Base-by-base conservation (phyloP, 2,797 vertebrate species). In the Centropyge bicolor region DNA sequence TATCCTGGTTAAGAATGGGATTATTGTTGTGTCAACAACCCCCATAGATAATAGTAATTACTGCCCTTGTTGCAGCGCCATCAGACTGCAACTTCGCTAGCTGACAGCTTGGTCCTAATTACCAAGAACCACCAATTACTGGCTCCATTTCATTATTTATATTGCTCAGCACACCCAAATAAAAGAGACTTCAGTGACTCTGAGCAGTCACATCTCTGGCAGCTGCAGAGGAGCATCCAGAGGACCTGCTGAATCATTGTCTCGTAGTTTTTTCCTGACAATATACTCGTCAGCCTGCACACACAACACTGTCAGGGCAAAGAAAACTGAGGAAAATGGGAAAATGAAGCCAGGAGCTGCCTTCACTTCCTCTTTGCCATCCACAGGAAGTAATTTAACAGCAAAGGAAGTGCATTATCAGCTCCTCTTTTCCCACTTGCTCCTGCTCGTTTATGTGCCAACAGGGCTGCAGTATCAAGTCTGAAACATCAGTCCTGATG, bases 91-190 rank as follows among this genome's bases (percentile, higher is more conserved):
- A 93, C 91, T 90, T 88, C 64, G 71, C 92, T 90, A 78, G 90
- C 91, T 94, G 94, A 95, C 95, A 95, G 93, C 91, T 91, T 92
- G 91, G 91, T 93, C 92, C 92, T 94, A 95, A 96, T 95, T 95
- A 95, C 93, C 90, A 90, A 93, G 92, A 95, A 93, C 93, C 89
- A 91, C 91, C 92, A 94, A 95, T 95, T 95, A 95, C 87, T 89
- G 89, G 92, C 92, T 93, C 89, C 88, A 90, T 93, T 95, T 93
- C 91, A 93, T 95, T 95, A 95, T 95, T 94, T 95, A 94, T 94
- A 93, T 93, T 86, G 85, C 87, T 86, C 64, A 84, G 88, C 87
- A 91, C 81, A 91, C 78, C 82, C 88, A 94, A 93, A 94, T 91
- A 93, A 93, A 91, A 92, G 71, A 92, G 88, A 92, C 92, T 93